Evolutionary conservation across 2,113 vertebrate genomes (phyloP).

Genomic region (Ctenodactylus gundi): DNA sequence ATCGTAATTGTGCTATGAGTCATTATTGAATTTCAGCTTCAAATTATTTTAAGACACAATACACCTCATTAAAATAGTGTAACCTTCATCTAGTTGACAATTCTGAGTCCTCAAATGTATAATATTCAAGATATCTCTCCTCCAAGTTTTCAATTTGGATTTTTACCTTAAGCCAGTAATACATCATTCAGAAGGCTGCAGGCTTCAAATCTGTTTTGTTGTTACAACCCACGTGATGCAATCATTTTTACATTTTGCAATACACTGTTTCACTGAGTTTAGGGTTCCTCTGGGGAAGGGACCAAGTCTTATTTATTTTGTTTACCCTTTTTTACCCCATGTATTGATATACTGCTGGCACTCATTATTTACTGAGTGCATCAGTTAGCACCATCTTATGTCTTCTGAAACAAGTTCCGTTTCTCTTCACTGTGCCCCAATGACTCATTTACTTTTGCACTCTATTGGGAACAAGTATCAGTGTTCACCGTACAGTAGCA

Average conservation of each 20-base stretch:
- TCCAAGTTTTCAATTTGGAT: not conserved
- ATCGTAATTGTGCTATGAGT: not conserved
- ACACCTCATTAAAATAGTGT: slow-evolving; percentile 31
- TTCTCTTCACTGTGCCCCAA: slow-evolving; percentile 1
- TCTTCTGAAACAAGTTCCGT: slow-evolving; percentile 5
- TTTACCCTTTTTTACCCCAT: not conserved
- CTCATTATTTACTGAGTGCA: not conserved
- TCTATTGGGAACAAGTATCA: not conserved
- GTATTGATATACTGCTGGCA: not conserved
- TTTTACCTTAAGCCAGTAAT: not conserved
- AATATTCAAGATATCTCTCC: not conserved
- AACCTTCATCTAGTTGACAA: not conserved
- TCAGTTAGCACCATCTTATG: not conserved
- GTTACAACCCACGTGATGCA: not conserved
- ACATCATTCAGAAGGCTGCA: not conserved
- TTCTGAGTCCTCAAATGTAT: not conserved
- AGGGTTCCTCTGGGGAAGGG: not conserved
- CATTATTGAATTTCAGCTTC: slow-evolving; percentile 4
- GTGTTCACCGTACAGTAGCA: not conserved
- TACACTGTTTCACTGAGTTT: not conserved
- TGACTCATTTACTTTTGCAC: not conserved
- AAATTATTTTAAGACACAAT: slow-evolving; percentile 47
- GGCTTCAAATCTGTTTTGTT: not conserved
- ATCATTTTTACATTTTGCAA: not conserved
- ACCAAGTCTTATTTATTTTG: not conserved